Evolutionary conservation across 2,797 vertebrate genomes (phyloP), one percentile per base, ranked within the genome.

Genomic region (Gorsachius magnificus): DNA sequence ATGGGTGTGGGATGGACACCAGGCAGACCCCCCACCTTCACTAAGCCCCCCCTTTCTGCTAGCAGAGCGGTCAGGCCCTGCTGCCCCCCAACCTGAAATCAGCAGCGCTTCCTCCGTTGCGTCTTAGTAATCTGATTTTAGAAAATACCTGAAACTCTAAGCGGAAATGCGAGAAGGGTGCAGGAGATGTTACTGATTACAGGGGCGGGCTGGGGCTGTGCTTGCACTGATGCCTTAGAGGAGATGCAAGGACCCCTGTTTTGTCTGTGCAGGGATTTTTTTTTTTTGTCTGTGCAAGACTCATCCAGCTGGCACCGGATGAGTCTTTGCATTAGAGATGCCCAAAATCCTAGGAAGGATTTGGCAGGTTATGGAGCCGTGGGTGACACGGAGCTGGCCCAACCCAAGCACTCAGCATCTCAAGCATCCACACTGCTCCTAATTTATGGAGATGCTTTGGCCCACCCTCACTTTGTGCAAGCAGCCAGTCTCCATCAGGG

Each of bases 51-150:
- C 29, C 41, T 16, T 43, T 50, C 29, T 1, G 7, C 54, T 43
- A 5, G 16, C 38, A 17, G 0, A 58, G 16, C 0, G 2, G 10
- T 53, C 64, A 80, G 79, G 16, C 19, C 33, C 64, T 60, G 16
- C 53, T 15, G 19, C 29, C 7, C 7, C 70, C 31, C 53, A 36
- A 19, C 66, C 31, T 50, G n/a, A 83, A 33, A 81, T 21, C 16
- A 65, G 16, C 60, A 41, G 35, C 0, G 0, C 46, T 76, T 63
- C 71, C 56, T 76, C 56, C 0, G 1, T 18, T 36, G 29, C 28
- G 29, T 21, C 48, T 63, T 50, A 46, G 36, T 33, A 25, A 61
- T 61, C 51, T 75, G 68, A n/a, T 51, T 95, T 72, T 38, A 54
- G 63, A 60, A 66, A 80, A 41, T 22, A 50, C 3, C 20, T 41